A percentile compares a stretch with the other conserved stretches of the same genome.
phyloP scores from a whole-genome alignment of 2,797 vertebrate species.

The Austrolebias charrua region DNA sequence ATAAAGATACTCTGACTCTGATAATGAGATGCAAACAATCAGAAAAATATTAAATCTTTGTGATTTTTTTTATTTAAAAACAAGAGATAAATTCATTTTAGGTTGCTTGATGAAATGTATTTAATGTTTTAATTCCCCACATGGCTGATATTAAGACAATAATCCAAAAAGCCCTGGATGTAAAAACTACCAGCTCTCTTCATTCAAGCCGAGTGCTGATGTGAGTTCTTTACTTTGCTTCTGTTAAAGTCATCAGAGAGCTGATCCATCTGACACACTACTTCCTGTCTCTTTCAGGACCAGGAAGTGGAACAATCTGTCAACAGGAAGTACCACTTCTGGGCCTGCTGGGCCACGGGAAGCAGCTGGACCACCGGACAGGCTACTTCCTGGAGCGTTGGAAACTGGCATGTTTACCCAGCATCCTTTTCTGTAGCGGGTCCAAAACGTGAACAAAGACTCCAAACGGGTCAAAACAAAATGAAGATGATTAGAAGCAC shows the following conservation, averaged over 20 bases:
- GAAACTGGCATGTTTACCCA: slow-evolving; percentile 50
- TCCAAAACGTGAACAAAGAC: neutral
- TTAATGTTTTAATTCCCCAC: too few species aligned
- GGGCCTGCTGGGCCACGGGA: slow-evolving; percentile 62
- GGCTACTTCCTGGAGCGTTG: slow-evolving; percentile 63
- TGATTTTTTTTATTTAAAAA: too few species aligned
- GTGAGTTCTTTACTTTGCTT: slow-evolving; percentile 1
- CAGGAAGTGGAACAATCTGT: slow-evolving; percentile 64
- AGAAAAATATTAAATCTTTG: too few species aligned
- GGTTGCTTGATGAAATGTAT: too few species aligned
- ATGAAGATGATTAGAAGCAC: neutral
- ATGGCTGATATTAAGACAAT: too few species aligned
- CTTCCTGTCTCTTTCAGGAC: slow-evolving; percentile 64
- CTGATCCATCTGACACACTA: slow-evolving; percentile 43
- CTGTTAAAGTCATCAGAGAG: slow-evolving; percentile 23
- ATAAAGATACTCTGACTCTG: too few species aligned
- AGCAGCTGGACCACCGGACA: slow-evolving; percentile 58
- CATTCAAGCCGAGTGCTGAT: neutral
- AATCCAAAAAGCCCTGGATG: too few species aligned
- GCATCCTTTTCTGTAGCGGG: slow-evolving; percentile 30
- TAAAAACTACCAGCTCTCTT: too few species aligned
- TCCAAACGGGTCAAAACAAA: neutral
- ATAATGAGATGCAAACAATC: too few species aligned
- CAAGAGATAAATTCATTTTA: too few species aligned
- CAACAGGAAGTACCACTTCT: slow-evolving; percentile 77